Base-by-base conservation (phyloP, 2,888 invertebrate species). In the Troglohyphantes excavatus region DNA sequence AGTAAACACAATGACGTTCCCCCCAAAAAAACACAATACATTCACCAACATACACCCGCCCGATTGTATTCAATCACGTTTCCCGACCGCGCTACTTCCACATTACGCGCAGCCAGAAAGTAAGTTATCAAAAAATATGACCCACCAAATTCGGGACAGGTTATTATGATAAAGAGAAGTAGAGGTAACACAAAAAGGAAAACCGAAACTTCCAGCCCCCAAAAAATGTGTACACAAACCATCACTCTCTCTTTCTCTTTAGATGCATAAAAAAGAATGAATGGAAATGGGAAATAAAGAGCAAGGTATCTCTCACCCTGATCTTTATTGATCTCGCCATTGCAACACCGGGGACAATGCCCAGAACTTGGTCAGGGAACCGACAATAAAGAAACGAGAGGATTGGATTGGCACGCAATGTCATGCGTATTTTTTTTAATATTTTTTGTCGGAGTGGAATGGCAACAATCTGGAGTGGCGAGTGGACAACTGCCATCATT, bases 251-350 rank as follows among this genome's bases (percentile, higher is more conserved):
- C 39, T 39, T 39, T 39, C 39, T 39, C 39, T 39, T 13, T 11
- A 11, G 7, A 39, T 39, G 13, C 53, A 63, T 21, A 83, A 63
- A 67, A 53, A 27, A 46, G 63, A 72, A 72, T 53, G 53, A 83
- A 65, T 39, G 29, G 82, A 43, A 61, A 46, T 33, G 23, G 63
- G 65, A 73, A 73, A 73, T 39, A n/a, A 72, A 27, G 26, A 43
- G 11, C 63, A 26, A 19, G 19, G 29, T 86, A 86, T 86, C 85
- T 59, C 68, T 72, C 63, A 46, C 72, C 72, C 72, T 70, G 78
- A 86, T 86, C 86, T 85, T 59, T 19, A 76, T 76, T 76, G 85
- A 85, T 85, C 85, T 72, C 29, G 23, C 86, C 7, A 61, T 86
- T 43, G 39, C 72, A 79, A 70, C 78, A 79, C 23, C 29, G 68